Base-by-base conservation (phyloP, 2,888 invertebrate genomes). In the Blastobasis lacticolella region DNA sequence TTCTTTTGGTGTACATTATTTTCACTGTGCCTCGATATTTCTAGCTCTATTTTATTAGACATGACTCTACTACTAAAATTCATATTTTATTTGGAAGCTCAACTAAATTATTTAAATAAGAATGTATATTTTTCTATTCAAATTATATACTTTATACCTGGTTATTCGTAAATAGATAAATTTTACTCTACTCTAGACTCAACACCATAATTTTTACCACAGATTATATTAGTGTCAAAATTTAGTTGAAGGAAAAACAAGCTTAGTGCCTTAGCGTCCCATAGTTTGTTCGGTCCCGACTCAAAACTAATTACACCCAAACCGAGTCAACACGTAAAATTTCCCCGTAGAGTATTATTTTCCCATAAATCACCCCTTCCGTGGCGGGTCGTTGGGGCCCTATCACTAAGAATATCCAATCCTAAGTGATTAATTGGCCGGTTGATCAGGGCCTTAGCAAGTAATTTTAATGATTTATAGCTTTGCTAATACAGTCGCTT, bases 401-500 rank as follows among this genome's bases (percentile, higher is more conserved):
- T 77, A 81, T 79, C 81, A 71, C 73, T 67, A 67, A 66, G 71
- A 72, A 68, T 71, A 64, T 65, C 73, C 79, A 71, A 73, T 81
- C 79, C 75, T 77, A 65, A 65, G 78, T 83, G 86, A 86, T 85
- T 86, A 86, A 86, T 87, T 83, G 81, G 79, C 23, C 23, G 23
- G 23, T 78, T 81, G 81, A 79, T 78, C 77, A 75, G 71, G 76
- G 71, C 69, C 67, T 73, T 77, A 70, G 69, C 69, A 67, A 71
- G 75, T 79, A 77, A 86, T 86, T 84, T 81, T 73, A 75, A 78
- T 86, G 82, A 84, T 81, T 82, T 77, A 83, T 81, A 66, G 66
- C 69, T 61, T 54, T 52, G 65, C 56, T 45, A 44, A 36, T 36
- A 48, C 60, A 63, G 64, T 58, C 23, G 23, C 23, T 23, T 23